Evolutionary conservation across 2,113 vertebrate genomes (phyloP).

Genomic region (Rhinoderma darwinii): DNA sequence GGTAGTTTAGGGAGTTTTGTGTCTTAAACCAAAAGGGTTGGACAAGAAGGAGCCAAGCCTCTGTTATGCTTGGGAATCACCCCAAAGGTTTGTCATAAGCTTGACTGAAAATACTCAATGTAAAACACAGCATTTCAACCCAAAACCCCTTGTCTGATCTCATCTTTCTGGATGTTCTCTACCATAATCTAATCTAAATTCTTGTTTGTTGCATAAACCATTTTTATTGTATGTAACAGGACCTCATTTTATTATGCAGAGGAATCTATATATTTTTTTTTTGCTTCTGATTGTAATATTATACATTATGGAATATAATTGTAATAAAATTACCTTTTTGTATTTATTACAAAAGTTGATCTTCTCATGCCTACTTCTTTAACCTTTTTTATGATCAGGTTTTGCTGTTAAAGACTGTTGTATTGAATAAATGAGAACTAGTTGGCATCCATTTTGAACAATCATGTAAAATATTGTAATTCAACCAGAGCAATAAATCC

Average conservation of each 20-base stretch:
- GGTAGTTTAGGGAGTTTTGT: neutral
- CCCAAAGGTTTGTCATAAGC: neutral
- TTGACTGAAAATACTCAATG: slow-evolving; percentile 10
- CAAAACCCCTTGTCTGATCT: neutral
- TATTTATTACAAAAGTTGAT: slow-evolving; percentile 25
- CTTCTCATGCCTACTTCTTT: neutral
- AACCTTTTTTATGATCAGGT: neutral
- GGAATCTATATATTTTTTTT: slow-evolving; percentile 51
- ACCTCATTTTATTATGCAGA: slow-evolving; percentile 50
- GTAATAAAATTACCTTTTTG: slow-evolving; percentile 54
- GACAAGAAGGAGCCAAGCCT: neutral
- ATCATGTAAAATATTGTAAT: neutral
- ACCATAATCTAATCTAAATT: slow-evolving; percentile 9
- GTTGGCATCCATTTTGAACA: neutral
- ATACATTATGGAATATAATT: slow-evolving; percentile 45
- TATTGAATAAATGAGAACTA: neutral
- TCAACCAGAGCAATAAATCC: neutral
- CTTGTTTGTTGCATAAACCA: slow-evolving; percentile 42
- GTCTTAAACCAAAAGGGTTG: neutral
- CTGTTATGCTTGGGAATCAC: neutral
- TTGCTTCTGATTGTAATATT: slow-evolving; percentile 53
- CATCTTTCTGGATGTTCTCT: neutral
- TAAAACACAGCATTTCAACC: neutral
- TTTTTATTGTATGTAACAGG: slow-evolving; percentile 46
- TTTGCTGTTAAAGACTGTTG: neutral